A percentile compares a stretch with the other conserved stretches of the same genome.
These are phyloP conservation scores for Catagonus wagneri DNA, from an alignment of 2,113 vertebrate species.

Conservation along the genomic window DNA sequence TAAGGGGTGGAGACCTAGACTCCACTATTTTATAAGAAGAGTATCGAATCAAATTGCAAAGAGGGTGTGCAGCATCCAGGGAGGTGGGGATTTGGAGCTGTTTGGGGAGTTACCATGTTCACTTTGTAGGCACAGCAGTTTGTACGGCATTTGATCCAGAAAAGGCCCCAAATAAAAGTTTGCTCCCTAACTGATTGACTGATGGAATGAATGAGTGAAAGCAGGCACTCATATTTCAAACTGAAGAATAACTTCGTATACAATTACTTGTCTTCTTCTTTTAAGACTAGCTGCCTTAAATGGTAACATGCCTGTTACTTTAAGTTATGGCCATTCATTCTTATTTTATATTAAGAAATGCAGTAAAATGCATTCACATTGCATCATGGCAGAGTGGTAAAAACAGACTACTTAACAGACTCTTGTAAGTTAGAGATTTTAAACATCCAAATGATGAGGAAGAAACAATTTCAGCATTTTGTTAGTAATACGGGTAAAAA, in stretches of 20 bases:
- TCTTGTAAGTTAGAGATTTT: slow-evolving; percentile 64
- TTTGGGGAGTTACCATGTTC: not conserved
- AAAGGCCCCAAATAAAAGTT: not conserved
- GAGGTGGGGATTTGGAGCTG: not conserved
- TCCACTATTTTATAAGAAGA: not conserved
- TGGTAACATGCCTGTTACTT: not conserved
- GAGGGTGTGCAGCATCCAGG: fast-evolving
- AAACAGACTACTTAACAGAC: slow-evolving; percentile 66
- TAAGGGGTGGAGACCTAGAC: not conserved
- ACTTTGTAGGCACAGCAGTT: not conserved
- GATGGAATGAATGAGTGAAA: not conserved
- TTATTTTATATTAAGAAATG: slow-evolving; percentile 63
- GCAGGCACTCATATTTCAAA: not conserved
- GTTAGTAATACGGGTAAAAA: slow-evolving; percentile 67
- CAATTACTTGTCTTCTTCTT: not conserved
- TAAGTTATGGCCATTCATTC: slow-evolving; percentile 3
- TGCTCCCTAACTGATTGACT: not conserved
- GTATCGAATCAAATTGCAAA: not conserved
- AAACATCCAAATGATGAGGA: slow-evolving; percentile 52
- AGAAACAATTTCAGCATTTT: slow-evolving; percentile 52
- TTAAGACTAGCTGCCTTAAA: slow-evolving; percentile 39
- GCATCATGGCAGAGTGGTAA: not conserved
- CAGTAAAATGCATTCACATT: not conserved
- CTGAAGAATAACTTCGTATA: not conserved
- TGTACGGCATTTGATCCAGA: not conserved